Evolutionary conservation across 2,888 invertebrate genomes (phyloP).

Genomic region (Volucella inanis): DNA sequence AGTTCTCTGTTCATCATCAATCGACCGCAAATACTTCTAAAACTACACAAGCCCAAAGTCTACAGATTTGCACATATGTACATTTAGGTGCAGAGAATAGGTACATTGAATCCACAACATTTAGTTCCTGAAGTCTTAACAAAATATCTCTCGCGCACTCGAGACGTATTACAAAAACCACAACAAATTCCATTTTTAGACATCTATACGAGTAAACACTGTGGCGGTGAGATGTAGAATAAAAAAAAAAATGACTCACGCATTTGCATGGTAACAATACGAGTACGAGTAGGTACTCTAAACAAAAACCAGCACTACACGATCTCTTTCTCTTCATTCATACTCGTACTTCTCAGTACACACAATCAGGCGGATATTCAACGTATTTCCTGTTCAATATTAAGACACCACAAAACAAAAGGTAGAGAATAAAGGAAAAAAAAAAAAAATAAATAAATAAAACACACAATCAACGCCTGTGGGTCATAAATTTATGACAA

Average conservation of each 20-base stretch:
- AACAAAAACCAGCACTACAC: conserved; percentile 3
- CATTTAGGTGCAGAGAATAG: not conserved
- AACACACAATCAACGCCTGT: conserved; percentile 17
- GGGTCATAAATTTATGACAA: conserved; percentile 53
- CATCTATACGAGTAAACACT: not conserved
- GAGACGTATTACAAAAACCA: not conserved
- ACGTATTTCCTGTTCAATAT: conserved; percentile 49
- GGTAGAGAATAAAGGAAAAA: too few species aligned
- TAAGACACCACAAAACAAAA: not conserved
- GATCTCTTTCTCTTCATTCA: conserved; percentile 1
- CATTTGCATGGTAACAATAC: conserved; percentile 14
- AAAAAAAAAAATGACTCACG: conserved; percentile 32
- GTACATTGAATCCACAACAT: not conserved
- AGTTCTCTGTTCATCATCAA: too few species aligned
- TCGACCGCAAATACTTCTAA: too few species aligned
- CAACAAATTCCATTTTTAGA: conserved; percentile 40
- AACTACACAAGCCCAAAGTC: too few species aligned
- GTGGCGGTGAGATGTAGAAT: not conserved
- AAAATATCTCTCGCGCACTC: not conserved
- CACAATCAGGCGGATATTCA: conserved; percentile 39
- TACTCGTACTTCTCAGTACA: not conserved
- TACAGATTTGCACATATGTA: not conserved
- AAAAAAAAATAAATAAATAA: conserved; percentile 7
- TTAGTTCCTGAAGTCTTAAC: not conserved
- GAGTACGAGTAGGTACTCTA: too few species aligned